Conservation (phyloP, 2,888 invertebrate species). For the Saturnia japonica region DNA sequence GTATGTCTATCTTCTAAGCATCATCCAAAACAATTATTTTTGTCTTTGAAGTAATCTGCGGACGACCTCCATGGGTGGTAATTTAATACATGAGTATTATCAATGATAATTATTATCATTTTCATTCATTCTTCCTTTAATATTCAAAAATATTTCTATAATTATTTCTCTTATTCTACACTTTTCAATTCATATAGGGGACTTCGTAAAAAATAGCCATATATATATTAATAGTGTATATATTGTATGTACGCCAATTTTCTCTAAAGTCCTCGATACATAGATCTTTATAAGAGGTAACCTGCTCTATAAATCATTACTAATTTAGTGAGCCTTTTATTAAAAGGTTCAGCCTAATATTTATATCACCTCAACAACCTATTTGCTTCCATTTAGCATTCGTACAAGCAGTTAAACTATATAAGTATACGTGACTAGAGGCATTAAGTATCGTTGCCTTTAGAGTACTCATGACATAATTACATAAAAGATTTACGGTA, state of each 20-base stretch:
- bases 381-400: background rate
- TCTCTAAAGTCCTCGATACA: background rate
- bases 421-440: background rate
- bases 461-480: background rate
- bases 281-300: background rate
- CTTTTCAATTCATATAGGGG: background rate
- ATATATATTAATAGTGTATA: background rate
- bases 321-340: background rate
- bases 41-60: no score
- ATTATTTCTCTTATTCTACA: background rate
- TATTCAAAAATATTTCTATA: background rate
- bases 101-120: no score
- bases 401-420: background rate
- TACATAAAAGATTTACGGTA: background rate
- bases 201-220: background rate
- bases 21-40: no score
- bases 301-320: background rate
- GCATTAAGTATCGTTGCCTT: background rate
- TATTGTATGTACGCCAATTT: background rate
- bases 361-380: background rate
- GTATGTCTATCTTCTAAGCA: no score
- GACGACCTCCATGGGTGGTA: no score
- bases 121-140: background rate
- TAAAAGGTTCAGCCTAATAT: background rate
- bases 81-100: no score